Evolutionary conservation across 2,797 vertebrate genomes (phyloP), one percentile per base, ranked within the genome.

Genomic region (Selene dorsalis): DNA sequence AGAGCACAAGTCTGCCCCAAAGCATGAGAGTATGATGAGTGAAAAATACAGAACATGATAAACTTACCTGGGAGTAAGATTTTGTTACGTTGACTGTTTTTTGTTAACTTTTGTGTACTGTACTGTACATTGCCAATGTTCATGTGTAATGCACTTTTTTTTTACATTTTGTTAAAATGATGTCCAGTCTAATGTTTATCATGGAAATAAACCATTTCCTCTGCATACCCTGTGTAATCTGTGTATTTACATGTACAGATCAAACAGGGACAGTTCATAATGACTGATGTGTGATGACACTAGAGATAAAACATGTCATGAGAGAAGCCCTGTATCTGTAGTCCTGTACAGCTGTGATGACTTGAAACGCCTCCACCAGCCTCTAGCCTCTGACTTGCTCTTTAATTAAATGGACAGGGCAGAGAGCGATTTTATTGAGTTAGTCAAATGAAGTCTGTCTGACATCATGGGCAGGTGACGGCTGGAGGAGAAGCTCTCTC

Each of bases 91-190:
- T 88, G 41, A 70, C 72, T 70, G 61, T 81, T 82, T 72, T 91
- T 92, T 87, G 84, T 84, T 88, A 88, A 79, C 72, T 79, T 88
- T 82, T 89, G 87, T 91, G 83, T 96, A 95, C 95, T 95, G 93
- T 95, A 95, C 92, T 96, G 95, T 96, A 94, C 87, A 90, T 93
- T 93, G 82, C 88, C 91, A 88, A 92, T 93, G 92, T 93, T 91
- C 91, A 95, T 88, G 94, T 95, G 95, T 95, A 89, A 94, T 94
- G 96, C 96, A 96, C 95, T 96, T 96, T 96, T 95, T 94, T 90
- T 94, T 92, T 92, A 94, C 88, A 93, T 95, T 93, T 90, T 92
- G 91, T 97, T 95, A 93, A 93, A 95, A 92, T 91, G 91, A 93
- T 93, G 95, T 96, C 93, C 89, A 95, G 94, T 96, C 92, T 87